phyloP scores from a whole-genome alignment of 2,113 vertebrate species.

The Gallinago undulata region DNA sequence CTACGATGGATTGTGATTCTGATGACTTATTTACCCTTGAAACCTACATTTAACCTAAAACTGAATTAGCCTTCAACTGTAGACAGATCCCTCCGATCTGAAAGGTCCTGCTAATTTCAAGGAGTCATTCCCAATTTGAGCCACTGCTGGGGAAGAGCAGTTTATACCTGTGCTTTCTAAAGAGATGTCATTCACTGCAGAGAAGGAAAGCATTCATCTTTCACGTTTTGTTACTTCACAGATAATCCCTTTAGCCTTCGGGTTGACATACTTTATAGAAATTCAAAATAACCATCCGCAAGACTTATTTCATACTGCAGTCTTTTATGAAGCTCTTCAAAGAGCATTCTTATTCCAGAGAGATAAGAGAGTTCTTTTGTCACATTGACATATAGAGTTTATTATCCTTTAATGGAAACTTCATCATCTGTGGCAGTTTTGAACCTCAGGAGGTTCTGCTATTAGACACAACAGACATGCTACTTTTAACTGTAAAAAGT shows the following conservation, averaged over 20 bases:
- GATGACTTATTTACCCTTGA: neutral
- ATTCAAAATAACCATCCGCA: conserved; percentile 11
- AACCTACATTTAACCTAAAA: neutral
- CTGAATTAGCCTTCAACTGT: neutral
- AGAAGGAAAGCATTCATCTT: neutral
- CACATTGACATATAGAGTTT: conserved; percentile 24
- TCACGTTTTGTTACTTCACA: neutral
- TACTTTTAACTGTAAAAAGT: neutral
- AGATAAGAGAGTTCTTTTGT: conserved; percentile 53
- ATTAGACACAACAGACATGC: neutral
- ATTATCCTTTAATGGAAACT: conserved; percentile 50
- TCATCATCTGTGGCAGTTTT: conserved; percentile 19
- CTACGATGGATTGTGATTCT: neutral
- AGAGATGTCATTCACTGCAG: neutral
- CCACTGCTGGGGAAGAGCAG: neutral
- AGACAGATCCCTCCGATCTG: neutral
- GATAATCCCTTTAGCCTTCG: conserved; percentile 38
- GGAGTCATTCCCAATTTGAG: neutral
- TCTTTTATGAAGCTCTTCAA: conserved; percentile 43
- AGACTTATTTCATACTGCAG: neutral
- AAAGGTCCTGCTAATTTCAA: neutral
- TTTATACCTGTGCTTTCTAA: neutral
- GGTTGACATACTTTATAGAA: conserved; percentile 14
- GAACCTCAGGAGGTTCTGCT: neutral
- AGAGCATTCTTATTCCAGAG: conserved; percentile 23